phyloP scores from a whole-genome alignment of 2,888 invertebrate genomes.

The Thelaira solivaga region DNA sequence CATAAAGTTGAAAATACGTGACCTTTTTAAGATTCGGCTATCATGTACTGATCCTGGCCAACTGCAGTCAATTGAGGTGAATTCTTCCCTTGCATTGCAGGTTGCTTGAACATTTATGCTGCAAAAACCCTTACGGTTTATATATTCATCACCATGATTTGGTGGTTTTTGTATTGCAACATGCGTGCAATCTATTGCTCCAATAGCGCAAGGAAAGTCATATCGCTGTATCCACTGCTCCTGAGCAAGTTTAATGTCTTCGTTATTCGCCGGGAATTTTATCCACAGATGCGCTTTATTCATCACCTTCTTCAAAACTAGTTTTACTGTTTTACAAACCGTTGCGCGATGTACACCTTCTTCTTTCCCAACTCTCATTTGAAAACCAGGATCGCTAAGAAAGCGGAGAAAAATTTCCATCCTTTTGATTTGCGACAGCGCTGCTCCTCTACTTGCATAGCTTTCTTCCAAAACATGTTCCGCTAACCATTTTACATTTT shows the following conservation, averaged over 20 bases:
- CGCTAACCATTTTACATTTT: no score
- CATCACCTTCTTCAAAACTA: slow-evolving; percentile 12
- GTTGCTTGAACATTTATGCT: no score
- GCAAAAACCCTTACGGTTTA: no score
- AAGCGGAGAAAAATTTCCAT: no score
- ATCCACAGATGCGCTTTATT: slow-evolving; percentile 20
- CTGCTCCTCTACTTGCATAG: no score
- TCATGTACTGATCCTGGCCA: slow-evolving; percentile 3
- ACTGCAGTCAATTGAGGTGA: neutral
- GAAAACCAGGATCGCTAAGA: slow-evolving; percentile 20
- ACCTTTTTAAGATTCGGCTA: no score
- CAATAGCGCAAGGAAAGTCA: slow-evolving; percentile 13
- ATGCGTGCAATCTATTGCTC: slow-evolving; percentile 9
- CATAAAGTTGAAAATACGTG: slow-evolving; percentile 4
- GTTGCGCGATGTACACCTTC: slow-evolving; percentile 1
- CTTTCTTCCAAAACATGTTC: no score
- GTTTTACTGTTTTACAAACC: slow-evolving; percentile 27
- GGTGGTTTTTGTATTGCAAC: no score
- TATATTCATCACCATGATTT: no score
- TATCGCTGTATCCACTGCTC: slow-evolving; percentile 4
- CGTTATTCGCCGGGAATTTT: slow-evolving; percentile 15
- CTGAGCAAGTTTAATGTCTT: neutral
- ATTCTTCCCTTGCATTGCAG: neutral
- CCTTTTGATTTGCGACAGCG: no score
- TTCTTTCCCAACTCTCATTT: slow-evolving; percentile 19